Evolutionary conservation across 1,140 invertebrate genomes (phyloP).

Genomic region (Nixonia krombeini): DNA sequence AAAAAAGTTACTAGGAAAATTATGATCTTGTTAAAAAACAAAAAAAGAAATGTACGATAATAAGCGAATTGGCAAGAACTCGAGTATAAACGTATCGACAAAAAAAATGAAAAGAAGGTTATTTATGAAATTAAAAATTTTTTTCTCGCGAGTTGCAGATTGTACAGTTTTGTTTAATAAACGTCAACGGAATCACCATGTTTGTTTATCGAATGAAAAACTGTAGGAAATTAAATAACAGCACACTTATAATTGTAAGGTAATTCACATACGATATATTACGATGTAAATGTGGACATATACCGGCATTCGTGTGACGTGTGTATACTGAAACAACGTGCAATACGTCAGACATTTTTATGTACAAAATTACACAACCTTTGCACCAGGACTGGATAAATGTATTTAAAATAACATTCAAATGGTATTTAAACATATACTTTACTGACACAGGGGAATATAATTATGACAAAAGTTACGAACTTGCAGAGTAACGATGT

Average conservation of each 20-base stretch:
- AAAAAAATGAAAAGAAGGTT: not conserved
- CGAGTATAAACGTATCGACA: too few relatives aligned
- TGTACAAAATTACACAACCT: not conserved
- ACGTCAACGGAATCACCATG: conserved; percentile 4
- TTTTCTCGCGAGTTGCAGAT: too few relatives aligned
- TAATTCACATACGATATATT: not conserved
- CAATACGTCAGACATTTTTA: not conserved
- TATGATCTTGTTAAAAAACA: too few relatives aligned
- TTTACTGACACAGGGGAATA: too few relatives aligned
- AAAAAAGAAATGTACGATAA: too few relatives aligned
- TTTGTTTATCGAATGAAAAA: conserved; percentile 1
- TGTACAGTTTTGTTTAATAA: not conserved
- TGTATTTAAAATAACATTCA: too few relatives aligned
- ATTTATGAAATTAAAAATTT: too few relatives aligned
- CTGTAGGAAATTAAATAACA: conserved; percentile 2
- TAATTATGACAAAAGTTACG: too few relatives aligned
- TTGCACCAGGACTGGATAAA: not conserved
- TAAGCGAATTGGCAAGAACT: too few relatives aligned
- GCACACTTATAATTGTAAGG: not conserved
- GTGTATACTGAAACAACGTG: not conserved
- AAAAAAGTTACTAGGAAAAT: too few relatives aligned
- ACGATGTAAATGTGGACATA: not conserved
- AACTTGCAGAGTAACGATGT: too few relatives aligned
- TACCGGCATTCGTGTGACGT: not conserved
- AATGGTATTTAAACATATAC: too few relatives aligned